A percentile compares a stretch with the other conserved stretches of the same genome.
These are phyloP conservation scores for Lepidocyrtoides sp. DNA, from an alignment of 2,888 invertebrate species.

Conservation along the genomic window DNA sequence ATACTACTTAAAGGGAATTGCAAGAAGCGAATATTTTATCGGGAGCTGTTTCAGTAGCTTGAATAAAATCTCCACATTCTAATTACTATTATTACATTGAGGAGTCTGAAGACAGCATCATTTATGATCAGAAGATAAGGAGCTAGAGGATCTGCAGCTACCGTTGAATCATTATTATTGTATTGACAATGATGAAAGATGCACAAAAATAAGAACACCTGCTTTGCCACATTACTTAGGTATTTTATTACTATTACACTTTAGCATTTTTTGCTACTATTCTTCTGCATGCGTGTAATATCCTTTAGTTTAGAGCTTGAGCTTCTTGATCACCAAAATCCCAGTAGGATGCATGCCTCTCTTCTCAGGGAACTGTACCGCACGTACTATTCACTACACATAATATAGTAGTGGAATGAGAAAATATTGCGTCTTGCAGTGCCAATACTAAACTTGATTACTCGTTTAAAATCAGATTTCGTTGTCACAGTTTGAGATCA, in stretches of 20 bases:
- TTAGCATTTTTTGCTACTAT: neutral
- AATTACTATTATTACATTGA: constrained; percentile 71
- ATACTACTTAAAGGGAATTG: no score
- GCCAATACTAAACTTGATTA: constrained; percentile 52
- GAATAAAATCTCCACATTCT: constrained; percentile 42
- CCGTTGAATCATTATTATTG: constrained; percentile 23
- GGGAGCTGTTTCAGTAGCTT: neutral
- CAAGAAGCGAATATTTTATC: no score
- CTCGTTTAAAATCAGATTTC: constrained; percentile 66
- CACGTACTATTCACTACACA: constrained; percentile 7
- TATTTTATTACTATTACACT: neutral
- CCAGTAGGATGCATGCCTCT: constrained; percentile 27
- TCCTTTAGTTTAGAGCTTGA: constrained; percentile 11
- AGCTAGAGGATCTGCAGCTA: constrained; percentile 14
- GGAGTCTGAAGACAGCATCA: constrained; percentile 38
- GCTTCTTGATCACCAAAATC: constrained; percentile 33
- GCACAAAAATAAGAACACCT: constrained; percentile 10
- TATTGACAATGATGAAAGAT: constrained; percentile 33
- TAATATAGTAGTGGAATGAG: neutral
- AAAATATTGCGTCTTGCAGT: neutral
- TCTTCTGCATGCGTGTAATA: neutral
- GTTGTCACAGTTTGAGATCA: constrained; percentile 45
- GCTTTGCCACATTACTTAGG: neutral
- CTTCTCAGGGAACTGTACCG: neutral
- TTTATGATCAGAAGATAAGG: constrained; percentile 51